Evolutionary conservation across 2,888 invertebrate genomes (phyloP), one percentile per base, ranked within the genome.

Genomic region (Petrolisthes manimaculis): DNA sequence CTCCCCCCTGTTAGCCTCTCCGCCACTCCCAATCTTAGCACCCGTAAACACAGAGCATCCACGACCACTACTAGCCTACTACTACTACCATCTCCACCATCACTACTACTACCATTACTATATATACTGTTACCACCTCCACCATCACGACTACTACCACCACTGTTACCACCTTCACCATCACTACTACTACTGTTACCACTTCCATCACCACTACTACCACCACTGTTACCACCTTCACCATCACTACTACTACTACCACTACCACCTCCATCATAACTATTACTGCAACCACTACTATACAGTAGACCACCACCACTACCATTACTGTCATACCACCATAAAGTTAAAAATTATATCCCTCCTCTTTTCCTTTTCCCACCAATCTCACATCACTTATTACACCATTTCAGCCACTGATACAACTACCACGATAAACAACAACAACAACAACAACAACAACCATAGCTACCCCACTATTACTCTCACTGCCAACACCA

Each of bases 1-100:
- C n/a, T 3, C 71, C 71, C 21, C 14, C 71, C 14, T 4, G 71
- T 71, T 71, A 71, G 71, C 71, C 71, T 71, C 71, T 71, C 71
- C 71, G 71, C 71, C 71, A 71, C 71, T 71, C 71, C 21, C 71
- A 37, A 24, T 77, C 77, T 12, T 51, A 51, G 77, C 54, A 53
- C 18, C 53, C 78, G 78, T 78, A 78, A 78, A 78, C 78, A 78
- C n/a, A 18, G 78, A 8, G 9, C 37, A 6, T 3, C 77, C 37
- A 24, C 12, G 18, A 24, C 18, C 77, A 24, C 8, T 5, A 6
- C 24, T 8, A 37, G 5, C 53, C 78, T 12, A 37, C 78, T 53
- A 24, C 6, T 53, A 8, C 6, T 53, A 37, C 77, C 51, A 24
- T 18, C n/a, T 12, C 77, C 24, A 24, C 9, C 24, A 24, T 18